Base-by-base conservation (phyloP, 2,888 invertebrate species). In the Gibbula magus region DNA sequence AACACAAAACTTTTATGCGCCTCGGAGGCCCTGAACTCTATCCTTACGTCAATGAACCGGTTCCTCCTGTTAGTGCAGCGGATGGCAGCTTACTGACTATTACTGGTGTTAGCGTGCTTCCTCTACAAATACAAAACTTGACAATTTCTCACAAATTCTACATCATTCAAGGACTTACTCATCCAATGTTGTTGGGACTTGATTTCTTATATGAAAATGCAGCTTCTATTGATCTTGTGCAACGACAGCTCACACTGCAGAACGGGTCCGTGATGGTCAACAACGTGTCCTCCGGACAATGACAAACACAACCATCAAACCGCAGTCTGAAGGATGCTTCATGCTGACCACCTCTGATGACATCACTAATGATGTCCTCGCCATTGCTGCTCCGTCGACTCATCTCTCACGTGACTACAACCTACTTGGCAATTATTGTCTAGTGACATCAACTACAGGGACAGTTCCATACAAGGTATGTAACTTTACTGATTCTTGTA, bases 121-220 rank as follows among this genome's bases (percentile, higher is more conserved):
- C 22, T 10, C 2, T 80, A n/a, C 22, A 51, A 35, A 67, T 80
- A 18, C 52, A 32, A 32, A 25, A 61, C 13, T 22, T 20, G 20
- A 56, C 5, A 5, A 39, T 74, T n/a, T 16, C 32, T 18, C 75
- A 75, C 51, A 79, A 51, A 2, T 78, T 82, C 20, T 29, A 80
- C 54, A 75, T 82, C 0, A 22, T 82, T 5, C 8, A 39, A 1
- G n/a, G 73, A 7, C 29, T 75, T 20, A 67, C 70, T 10, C 54
- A 78, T 51, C 66, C 66, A 0, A 16, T 82, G 7, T 53, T 82
- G 20, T 16, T 82, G 54, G 85, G 82, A 52, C n/a, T 79, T 20
- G 85, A 85, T 77, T 85, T 85, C 70, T 61, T 85, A n/a, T 81
- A 70, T 10, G 56, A 78, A 18, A 77, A 85, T 32, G 45, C 78